A percentile compares a stretch with the other conserved stretches of the same genome.
These are phyloP conservation scores for Ormyrus thymus DNA, from an alignment of 2,888 invertebrate genomes.

Conservation along the genomic window DNA sequence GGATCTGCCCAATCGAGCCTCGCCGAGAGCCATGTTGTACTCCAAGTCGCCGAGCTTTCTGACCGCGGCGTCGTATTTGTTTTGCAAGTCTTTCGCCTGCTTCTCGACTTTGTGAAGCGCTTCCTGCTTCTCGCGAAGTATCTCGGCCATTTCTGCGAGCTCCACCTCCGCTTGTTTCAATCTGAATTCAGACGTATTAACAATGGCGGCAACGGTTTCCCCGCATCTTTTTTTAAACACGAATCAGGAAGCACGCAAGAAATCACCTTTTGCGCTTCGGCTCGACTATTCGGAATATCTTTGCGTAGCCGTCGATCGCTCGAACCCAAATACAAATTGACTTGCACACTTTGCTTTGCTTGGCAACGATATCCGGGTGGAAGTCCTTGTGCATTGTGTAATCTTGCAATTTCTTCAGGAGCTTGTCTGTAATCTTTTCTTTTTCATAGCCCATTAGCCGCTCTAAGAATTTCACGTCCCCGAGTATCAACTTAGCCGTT, in stretches of 20 bases:
- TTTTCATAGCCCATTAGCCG: slow-evolving; percentile 90
- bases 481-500: slow-evolving; percentile 86
- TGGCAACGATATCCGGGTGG: slow-evolving; percentile 87
- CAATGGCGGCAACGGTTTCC: too few species aligned
- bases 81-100: slow-evolving; percentile 77
- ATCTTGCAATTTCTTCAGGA: slow-evolving; percentile 85
- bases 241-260: too few species aligned
- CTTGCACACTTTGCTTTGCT: slow-evolving; percentile 90
- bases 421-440: slow-evolving; percentile 87
- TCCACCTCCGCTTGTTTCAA: slow-evolving; percentile 81
- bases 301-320: slow-evolving; percentile 92
- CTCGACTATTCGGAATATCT: slow-evolving; percentile 90
- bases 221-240: too few species aligned
- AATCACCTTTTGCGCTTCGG: slow-evolving; percentile 88
- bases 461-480: slow-evolving; percentile 89
- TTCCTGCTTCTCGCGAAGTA: slow-evolving; percentile 87
- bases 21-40: slow-evolving; percentile 85
- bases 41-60: slow-evolving; percentile 85
- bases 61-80: slow-evolving; percentile 84
- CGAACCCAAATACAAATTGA: slow-evolving; percentile 95
- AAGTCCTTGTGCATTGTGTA: slow-evolving; percentile 93
- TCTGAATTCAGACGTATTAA: slow-evolving; percentile 55
- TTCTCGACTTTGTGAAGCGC: slow-evolving; percentile 89
- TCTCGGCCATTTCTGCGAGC: slow-evolving; percentile 84
- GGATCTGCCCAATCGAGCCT: slow-evolving; percentile 86